These are phyloP conservation scores for Gorsachius goisagi DNA, from an alignment of 2,113 vertebrate species.

Conservation along the genomic window DNA sequence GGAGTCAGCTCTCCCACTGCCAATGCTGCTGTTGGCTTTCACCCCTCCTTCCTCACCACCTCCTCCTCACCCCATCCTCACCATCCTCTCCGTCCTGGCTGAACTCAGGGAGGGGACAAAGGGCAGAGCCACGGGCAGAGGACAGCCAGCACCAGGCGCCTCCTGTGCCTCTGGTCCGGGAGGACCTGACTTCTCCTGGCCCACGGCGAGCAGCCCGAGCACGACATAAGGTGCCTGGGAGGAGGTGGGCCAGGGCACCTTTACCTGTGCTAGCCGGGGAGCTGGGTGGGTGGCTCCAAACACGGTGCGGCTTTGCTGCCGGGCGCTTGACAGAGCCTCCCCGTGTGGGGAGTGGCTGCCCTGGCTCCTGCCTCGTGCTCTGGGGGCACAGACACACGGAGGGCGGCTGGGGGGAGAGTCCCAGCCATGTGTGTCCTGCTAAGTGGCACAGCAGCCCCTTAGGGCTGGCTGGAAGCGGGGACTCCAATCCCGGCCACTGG, in stretches of 20 bases:
- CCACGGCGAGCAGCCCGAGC: not conserved
- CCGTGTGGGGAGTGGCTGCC: not conserved
- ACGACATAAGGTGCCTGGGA: fast-evolving
- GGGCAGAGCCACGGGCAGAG: not conserved
- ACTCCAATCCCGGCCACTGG: not conserved
- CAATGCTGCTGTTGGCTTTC: not conserved
- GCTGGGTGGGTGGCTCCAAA: not conserved
- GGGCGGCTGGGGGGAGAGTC: not conserved
- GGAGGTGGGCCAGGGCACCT: not conserved
- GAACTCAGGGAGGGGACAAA: not conserved
- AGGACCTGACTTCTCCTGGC: not conserved
- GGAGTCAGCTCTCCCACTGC: not conserved
- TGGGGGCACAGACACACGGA: fast-evolving
- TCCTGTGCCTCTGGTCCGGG: not conserved
- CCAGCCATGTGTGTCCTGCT: not conserved
- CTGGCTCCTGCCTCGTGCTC: not conserved
- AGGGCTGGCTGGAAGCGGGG: not conserved
- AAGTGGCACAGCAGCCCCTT: not conserved
- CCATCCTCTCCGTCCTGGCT: not conserved
- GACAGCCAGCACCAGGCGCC: not conserved
- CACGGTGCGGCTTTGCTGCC: fast-evolving
- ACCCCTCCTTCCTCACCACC: not conserved
- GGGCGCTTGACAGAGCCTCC: not conserved
- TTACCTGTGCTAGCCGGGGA: not conserved
- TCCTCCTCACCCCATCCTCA: not conserved